Evolutionary conservation across 2,888 invertebrate genomes (phyloP).

Genomic region (Gastracanthus pulcherrimus): DNA sequence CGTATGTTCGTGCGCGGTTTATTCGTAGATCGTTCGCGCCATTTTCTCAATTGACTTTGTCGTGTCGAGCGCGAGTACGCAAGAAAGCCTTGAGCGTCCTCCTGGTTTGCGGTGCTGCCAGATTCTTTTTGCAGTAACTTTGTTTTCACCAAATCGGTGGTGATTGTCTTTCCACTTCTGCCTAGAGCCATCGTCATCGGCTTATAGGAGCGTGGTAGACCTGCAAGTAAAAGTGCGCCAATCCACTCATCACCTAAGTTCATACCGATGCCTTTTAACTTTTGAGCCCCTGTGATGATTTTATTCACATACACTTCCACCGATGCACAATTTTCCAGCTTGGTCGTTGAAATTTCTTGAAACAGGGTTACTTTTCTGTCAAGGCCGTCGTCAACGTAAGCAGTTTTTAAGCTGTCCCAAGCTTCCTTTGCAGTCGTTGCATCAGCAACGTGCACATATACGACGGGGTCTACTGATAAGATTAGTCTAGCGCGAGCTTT

Average conservation of each 20-base stretch:
- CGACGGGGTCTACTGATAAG: slow-evolving; percentile 58
- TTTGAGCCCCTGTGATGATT: not conserved
- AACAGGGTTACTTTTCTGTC: not conserved
- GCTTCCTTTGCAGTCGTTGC: slow-evolving; percentile 57
- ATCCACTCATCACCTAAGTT: slow-evolving; percentile 64
- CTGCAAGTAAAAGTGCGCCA: too few species aligned
- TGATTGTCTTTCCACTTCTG: too few species aligned
- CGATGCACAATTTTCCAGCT: not conserved
- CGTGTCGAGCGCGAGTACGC: too few species aligned
- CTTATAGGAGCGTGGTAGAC: not conserved
- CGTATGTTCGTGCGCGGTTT: too few species aligned
- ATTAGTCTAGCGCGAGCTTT: slow-evolving; percentile 55
- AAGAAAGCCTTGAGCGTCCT: too few species aligned
- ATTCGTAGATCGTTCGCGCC: too few species aligned
- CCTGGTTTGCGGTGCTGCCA: too few species aligned
- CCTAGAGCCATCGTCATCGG: too few species aligned
- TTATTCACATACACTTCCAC: not conserved
- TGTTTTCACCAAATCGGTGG: too few species aligned
- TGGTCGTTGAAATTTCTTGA: too few species aligned
- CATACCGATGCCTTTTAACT: slow-evolving; percentile 26
- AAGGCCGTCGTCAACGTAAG: slow-evolving; percentile 51
- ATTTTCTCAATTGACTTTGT: too few species aligned
- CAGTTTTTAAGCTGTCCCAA: slow-evolving; percentile 57
- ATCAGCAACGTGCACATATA: slow-evolving; percentile 59
- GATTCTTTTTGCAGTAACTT: too few species aligned